Base-by-base conservation (phyloP, 2,113 vertebrate species). In the Pungitius pungitius region DNA sequence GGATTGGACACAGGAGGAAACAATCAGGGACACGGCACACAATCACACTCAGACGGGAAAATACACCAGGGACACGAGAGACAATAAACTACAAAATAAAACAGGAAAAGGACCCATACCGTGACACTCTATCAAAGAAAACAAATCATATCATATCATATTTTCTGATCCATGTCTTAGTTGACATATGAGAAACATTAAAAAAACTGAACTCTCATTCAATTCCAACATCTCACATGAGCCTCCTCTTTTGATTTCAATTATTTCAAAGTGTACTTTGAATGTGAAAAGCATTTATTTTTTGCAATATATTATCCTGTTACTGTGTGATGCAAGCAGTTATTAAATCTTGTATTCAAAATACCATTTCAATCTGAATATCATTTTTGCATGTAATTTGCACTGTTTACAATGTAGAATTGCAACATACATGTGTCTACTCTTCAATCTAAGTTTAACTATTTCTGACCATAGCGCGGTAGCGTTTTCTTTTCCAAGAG, bases 161-260 rank as follows among this genome's bases (percentile, higher is more conserved):
- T 22, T 47, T 26, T 8, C 39, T 11, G 17, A 45, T 59, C 20
- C 24, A 27, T 71, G 3, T 69, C 40, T 2, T 17, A 10, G 18
- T 72, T 42, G 60, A 71, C 8, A 1, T 27, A 55, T 22, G 37
- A 60, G 51, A 63, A 59, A 63, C 12, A 62, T 69, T 42, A 51
- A 74, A 72, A 68, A 61, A 72, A 58, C n/a, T 66, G 35, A 67
- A 58, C 26, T 35, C 35, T n/a, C 27, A 58, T 67, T 71, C 40
- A 27, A 35, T 14, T 58, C 5, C 18, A 58, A 18, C 42, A 52
- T 24, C n/a, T 62, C 47, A 66, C n/a, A 67, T 33, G 8, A 42
- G 30, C 33, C 43, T 27, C 18, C 42, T 40, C 42, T 22, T 24
- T 13, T 60, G 22, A 77, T 66, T 14, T 14, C 30, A 3, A 79